Conservation (phyloP, 1,140 invertebrate species). For the Dysdera silvatica region DNA sequence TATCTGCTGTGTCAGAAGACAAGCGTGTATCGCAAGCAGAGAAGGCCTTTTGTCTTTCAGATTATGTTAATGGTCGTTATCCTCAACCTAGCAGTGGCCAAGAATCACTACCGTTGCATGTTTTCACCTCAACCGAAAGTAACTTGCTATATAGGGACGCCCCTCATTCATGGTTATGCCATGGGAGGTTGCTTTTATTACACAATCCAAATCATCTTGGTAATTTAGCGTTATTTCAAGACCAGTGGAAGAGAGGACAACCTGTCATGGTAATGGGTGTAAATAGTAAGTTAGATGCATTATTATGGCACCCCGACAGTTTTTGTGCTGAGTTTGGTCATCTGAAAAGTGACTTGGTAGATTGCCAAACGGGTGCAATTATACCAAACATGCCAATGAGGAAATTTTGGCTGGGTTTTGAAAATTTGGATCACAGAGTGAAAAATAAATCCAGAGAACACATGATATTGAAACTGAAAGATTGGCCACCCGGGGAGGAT, state of each 20-base stretch:
- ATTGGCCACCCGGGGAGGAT: constrained; percentile 92
- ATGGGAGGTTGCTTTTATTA: constrained; percentile 77
- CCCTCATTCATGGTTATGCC: constrained; percentile 62
- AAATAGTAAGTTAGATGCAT: constrained; percentile 62
- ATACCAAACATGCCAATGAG: constrained; percentile 81
- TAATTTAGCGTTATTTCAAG: constrained; percentile 82
- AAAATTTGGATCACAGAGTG: constrained; percentile 65
- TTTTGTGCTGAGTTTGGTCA: constrained; percentile 86
- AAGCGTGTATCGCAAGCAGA: too few species aligned
- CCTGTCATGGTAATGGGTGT: constrained; percentile 89
- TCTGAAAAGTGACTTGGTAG: constrained; percentile 81
- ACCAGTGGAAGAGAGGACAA: constrained; percentile 85
- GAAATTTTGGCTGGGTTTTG: constrained; percentile 97
- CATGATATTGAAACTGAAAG: constrained; percentile 89
- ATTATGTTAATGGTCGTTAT: neutral
- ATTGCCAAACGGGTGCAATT: constrained; percentile 71
- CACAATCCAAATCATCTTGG: constrained; percentile 69
- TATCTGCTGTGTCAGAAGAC: too few species aligned
- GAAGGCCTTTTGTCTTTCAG: too few species aligned
- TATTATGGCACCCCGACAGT: constrained; percentile 82
- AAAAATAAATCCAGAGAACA: constrained; percentile 63
- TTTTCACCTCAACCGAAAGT: constrained; percentile 21
- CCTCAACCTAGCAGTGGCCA: constrained; percentile 13
- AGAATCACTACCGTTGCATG: constrained; percentile 21
- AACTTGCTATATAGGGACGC: constrained; percentile 47